Conservation (phyloP, 2,797 vertebrate genomes). For the Aratinga solstitialis region DNA sequence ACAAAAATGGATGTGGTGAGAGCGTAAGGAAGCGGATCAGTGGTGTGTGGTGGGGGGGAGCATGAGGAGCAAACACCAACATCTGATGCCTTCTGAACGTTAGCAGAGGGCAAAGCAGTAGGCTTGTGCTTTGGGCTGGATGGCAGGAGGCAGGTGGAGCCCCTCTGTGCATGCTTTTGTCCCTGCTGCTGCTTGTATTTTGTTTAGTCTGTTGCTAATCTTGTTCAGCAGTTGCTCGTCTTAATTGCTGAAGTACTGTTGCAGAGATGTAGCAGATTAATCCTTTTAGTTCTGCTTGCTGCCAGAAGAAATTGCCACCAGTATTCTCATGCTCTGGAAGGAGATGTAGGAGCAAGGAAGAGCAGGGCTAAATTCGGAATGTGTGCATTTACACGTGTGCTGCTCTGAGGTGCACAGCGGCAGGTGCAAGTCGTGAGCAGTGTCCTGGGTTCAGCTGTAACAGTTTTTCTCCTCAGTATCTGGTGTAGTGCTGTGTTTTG, state of each 20-base stretch:
- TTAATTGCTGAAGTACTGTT: constrained; percentile 57
- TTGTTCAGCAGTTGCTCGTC: constrained; percentile 55
- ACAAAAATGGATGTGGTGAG: neutral
- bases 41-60: neutral
- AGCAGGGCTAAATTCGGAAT: neutral
- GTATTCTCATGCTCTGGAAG: neutral
- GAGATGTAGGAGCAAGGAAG: neutral
- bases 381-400: fast-evolving
- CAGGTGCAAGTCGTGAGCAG: neutral
- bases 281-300: constrained; percentile 55
- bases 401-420: neutral
- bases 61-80: neutral
- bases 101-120: neutral
- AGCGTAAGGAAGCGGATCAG: neutral
- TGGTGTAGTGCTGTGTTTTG: neutral
- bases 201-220: constrained; percentile 44
- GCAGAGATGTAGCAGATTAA: constrained; percentile 51
- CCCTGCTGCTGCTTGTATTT: neutral
- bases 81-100: neutral
- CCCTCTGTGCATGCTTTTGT: neutral
- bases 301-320: constrained; percentile 31
- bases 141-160: neutral
- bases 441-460: neutral
- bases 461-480: neutral
- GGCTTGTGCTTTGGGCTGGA: fast-evolving